phyloP scores from a whole-genome alignment of 1,140 invertebrate species.

The Polypedilum pembai region DNA sequence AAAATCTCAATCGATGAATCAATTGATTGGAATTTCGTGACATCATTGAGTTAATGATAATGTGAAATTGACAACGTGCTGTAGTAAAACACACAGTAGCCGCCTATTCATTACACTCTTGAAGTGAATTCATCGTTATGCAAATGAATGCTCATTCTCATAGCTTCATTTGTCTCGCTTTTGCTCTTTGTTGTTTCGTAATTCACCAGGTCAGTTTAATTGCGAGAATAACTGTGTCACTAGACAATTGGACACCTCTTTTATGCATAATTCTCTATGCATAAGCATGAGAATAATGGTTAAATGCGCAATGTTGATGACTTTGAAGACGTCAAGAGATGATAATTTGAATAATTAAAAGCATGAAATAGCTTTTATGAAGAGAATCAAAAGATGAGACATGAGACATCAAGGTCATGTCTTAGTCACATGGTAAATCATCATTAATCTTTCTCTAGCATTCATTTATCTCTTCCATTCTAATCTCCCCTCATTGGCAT shows the following conservation, averaged over 20 bases:
- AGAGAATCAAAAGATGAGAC: not conserved
- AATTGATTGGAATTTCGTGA: conserved; percentile 27
- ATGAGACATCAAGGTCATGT: conserved; percentile 10
- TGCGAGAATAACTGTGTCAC: not conserved
- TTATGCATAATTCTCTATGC: too few species aligned
- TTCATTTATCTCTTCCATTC: not conserved
- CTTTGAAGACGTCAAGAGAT: not conserved
- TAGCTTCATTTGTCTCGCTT: not conserved
- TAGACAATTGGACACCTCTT: not conserved
- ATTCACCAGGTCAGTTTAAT: not conserved
- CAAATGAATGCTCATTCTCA: not conserved
- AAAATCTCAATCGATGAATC: conserved; percentile 18
- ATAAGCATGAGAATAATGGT: not conserved
- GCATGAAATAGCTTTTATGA: not conserved
- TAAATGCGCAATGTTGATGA: not conserved
- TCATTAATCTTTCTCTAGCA: conserved; percentile 10
- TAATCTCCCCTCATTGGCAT: not conserved
- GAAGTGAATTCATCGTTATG: not conserved
- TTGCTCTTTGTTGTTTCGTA: not conserved
- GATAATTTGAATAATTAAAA: conserved; percentile 20
- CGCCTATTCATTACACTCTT: not conserved
- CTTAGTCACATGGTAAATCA: not conserved
- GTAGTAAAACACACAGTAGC: too few species aligned
- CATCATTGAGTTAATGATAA: not conserved
- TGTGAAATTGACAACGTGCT: too few species aligned